These are phyloP conservation scores for Calypte anna DNA, from an alignment of 2,113 vertebrate genomes.

Conservation along the genomic window DNA sequence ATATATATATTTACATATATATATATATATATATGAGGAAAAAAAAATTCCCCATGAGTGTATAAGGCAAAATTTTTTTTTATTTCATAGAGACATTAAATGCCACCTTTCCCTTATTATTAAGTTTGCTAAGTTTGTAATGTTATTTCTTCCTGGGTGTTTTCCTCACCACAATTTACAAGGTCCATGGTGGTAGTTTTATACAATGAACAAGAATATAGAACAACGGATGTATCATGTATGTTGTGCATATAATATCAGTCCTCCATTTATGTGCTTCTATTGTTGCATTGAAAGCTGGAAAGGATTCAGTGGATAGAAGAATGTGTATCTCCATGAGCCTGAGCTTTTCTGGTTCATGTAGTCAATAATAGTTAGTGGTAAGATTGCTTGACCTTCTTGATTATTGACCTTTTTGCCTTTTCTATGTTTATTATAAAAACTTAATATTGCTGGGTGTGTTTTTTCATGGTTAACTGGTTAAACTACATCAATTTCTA, in stretches of 20 bases:
- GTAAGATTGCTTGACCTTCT: neutral
- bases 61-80: neutral
- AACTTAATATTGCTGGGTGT: neutral
- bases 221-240: neutral
- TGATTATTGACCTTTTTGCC: neutral
- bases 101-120: neutral
- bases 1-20: too few relatives aligned
- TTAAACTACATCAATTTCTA: neutral
- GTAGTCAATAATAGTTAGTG: neutral
- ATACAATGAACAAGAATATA: neutral
- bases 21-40: neutral
- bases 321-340: neutral
- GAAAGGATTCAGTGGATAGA: neutral
- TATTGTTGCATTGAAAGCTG: neutral
- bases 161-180: neutral
- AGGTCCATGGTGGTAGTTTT: neutral
- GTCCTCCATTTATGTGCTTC: neutral
- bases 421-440: neutral
- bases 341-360: neutral
- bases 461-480: neutral
- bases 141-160: neutral
- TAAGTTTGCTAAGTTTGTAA: neutral
- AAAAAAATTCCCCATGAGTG: neutral
- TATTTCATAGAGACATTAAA: neutral
- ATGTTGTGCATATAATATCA: neutral